Percentiles rank a stretch among this genome's conserved stretches.
Conservation (phyloP, 2,113 vertebrate genomes). For the Brienomyrus longianalis region DNA sequence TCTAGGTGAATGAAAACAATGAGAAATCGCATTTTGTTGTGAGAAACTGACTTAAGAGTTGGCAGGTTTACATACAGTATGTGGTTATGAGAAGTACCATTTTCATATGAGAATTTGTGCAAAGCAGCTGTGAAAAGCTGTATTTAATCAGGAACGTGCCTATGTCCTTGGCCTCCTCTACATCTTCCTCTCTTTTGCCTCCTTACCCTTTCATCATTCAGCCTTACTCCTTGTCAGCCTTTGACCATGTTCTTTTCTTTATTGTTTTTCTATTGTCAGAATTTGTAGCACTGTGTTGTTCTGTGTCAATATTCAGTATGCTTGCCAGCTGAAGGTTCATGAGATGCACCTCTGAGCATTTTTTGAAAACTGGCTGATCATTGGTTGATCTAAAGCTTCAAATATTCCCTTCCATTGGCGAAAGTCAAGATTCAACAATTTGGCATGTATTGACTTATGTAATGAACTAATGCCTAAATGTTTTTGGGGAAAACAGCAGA, state of each 20-base stretch:
- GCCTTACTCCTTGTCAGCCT: neutral
- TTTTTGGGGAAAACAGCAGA: neutral
- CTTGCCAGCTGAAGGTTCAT: neutral
- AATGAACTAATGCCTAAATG: neutral
- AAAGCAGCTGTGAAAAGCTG: too few relatives aligned
- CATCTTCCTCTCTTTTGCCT: neutral
- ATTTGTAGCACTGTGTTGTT: neutral
- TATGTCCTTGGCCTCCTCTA: neutral
- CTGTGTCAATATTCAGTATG: neutral
- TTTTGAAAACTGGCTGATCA: neutral
- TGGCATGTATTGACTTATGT: too few relatives aligned
- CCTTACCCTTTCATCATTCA: neutral
- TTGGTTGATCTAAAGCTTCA: neutral
- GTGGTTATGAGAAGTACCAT: too few relatives aligned
- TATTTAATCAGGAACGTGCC: neutral
- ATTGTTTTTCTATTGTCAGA: neutral
- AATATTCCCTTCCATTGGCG: neutral
- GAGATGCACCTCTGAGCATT: neutral
- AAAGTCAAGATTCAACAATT: neutral
- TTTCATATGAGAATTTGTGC: too few relatives aligned
- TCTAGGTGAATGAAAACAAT: too few relatives aligned
- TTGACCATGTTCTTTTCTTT: neutral
- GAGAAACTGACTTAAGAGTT: too few relatives aligned
- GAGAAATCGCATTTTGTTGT: too few relatives aligned
- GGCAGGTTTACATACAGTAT: too few relatives aligned